Evolutionary conservation across 1,140 invertebrate genomes (phyloP), one percentile per base, ranked within the genome.

Genomic region (Ganaspis sp.): DNA sequence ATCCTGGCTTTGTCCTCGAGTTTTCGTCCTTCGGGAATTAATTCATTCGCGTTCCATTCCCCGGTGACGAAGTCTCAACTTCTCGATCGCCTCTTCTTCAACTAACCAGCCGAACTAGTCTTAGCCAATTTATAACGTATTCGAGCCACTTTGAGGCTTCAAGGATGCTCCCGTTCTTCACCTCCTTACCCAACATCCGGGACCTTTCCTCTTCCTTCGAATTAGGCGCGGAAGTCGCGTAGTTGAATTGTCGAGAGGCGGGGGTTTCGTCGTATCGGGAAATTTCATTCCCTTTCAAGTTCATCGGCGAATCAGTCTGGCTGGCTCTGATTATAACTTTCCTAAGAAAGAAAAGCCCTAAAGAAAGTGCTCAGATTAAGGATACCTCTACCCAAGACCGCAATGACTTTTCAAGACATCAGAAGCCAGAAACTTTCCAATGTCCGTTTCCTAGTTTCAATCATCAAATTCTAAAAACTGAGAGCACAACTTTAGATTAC

Each of bases 21-120:
- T 64, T 64, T 64, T 64, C 58, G 58, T 64, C 58, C 58, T 64
- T 64, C 21, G 58, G 58, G 58, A 64, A 64, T 64, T 64, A 64
- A 64, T 64, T 29, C 58, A 26, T 64, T 64, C 58, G 58, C 58
- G 58, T 34, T 64, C 58, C 23, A 29, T 64, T 64, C 23, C 58
- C 23, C 23, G 4, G 15, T 17, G 5, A 4, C 58, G 23, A 64
- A 64, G 58, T 64, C 58, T 64, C 11, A 64, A 64, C 54, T 23
- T 64, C 58, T 64, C 58, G 58, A 64, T 64, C 58, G 58, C 23
- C 23, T 64, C 58, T 64, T 64, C 58, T 64, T 64, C 58, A 29
- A 64, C 23, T 29, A 64, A 64, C 58, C 58, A 64, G 58, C 26
- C 58, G 58, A 29, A 34, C 3, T 12, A 64, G 58, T 64, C 58